Evolutionary conservation across 1,140 invertebrate genomes (phyloP).

Genomic region (Drosophila kohkoa): DNA sequence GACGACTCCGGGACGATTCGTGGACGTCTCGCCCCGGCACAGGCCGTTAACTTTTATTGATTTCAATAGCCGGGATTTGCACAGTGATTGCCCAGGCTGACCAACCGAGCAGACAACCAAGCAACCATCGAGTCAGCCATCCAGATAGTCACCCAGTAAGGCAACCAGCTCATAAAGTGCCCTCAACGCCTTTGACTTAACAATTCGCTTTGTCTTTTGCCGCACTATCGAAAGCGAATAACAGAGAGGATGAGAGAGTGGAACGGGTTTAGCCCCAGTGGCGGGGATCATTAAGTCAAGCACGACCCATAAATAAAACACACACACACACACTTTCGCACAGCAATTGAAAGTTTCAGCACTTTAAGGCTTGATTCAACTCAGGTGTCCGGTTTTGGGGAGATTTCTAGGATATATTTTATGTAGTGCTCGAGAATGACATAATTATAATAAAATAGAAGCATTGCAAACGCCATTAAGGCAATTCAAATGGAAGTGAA

Average conservation of each 20-base stretch:
- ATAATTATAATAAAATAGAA: constrained; percentile 22
- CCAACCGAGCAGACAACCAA: constrained; percentile 41
- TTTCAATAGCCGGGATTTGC: constrained; percentile 80
- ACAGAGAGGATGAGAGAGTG: too few relatives aligned
- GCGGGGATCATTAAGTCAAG: constrained; percentile 76
- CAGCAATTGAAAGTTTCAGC: constrained; percentile 57
- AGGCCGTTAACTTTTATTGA: constrained; percentile 83
- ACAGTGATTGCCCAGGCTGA: constrained; percentile 70
- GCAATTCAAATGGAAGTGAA: background rate
- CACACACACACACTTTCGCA: constrained; percentile 8
- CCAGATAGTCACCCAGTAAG: constrained; percentile 39
- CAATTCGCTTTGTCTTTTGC: constrained; percentile 73
- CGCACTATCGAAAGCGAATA: constrained; percentile 30
- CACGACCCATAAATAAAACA: constrained; percentile 73
- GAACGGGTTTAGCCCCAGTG: background rate
- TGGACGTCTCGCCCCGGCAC: constrained; percentile 30
- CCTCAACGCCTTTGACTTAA: constrained; percentile 82
- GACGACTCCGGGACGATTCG: background rate
- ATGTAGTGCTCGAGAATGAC: constrained; percentile 9
- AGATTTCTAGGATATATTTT: constrained; percentile 26
- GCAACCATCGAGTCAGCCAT: constrained; percentile 21
- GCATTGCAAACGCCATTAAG: background rate
- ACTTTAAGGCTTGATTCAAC: constrained; percentile 55
- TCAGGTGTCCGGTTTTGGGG: constrained; percentile 20
- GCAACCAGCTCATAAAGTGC: constrained; percentile 73